Percentiles rank a stretch among this genome's conserved stretches.
Conservation (phyloP, 2,797 vertebrate species). For the Brachymystax lenok region DNA sequence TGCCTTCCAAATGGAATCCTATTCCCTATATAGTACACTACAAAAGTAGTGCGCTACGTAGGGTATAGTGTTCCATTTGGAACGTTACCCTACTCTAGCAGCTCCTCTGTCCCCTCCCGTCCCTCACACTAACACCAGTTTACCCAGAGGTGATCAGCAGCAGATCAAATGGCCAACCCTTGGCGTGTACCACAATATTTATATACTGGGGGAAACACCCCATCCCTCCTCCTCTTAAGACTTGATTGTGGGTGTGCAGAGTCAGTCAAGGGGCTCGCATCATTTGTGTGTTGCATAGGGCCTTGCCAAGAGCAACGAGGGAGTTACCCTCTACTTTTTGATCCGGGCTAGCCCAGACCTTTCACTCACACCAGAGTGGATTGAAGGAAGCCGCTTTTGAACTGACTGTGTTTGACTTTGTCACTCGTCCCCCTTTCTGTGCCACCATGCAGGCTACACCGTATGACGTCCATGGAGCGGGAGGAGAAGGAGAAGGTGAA, state of each 20-base stretch:
- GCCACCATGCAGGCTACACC: constrained; percentile 78
- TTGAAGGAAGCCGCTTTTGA: background rate
- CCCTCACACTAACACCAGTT: constrained; percentile 26
- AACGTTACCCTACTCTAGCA: background rate
- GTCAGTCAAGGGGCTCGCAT: constrained; percentile 3
- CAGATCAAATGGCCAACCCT: constrained; percentile 68
- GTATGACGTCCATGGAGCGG: constrained; percentile 96
- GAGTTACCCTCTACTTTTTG: constrained; percentile 40
- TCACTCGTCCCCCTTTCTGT: background rate
- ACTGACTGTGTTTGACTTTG: background rate
- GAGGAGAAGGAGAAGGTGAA: constrained; percentile 98
- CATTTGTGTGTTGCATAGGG: constrained; percentile 32
- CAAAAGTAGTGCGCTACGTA: no score
- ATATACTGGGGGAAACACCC: constrained; percentile 53
- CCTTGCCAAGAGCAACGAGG: constrained; percentile 37
- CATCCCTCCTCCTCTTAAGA: constrained; percentile 57
- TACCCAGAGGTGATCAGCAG: constrained; percentile 51
- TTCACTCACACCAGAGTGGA: background rate
- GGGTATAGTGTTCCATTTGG: no score
- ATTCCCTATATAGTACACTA: no score
- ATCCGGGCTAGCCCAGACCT: constrained; percentile 16
- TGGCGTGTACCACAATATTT: constrained; percentile 77
- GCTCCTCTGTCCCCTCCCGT: background rate
- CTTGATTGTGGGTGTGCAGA: constrained; percentile 18
- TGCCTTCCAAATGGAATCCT: background rate